Conservation (phyloP, 1,140 invertebrate species). For the Nasonia vitripennis region DNA sequence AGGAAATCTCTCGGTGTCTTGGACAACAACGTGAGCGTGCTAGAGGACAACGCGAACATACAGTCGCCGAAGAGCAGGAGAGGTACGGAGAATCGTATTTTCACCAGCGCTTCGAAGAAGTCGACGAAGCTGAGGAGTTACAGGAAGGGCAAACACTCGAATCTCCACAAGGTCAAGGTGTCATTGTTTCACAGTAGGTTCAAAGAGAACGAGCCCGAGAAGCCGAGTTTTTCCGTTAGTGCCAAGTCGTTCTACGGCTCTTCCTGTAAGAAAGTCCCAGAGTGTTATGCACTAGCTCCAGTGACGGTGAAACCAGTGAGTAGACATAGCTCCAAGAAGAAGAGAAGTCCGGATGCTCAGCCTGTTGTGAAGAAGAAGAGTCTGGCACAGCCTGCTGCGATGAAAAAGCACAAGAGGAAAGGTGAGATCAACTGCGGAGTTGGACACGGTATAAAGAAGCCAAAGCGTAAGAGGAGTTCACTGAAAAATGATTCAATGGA, state of each 20-base stretch:
- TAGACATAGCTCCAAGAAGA: not conserved
- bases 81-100: not conserved
- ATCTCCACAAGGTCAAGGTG: not conserved
- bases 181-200: not conserved
- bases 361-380: not conserved
- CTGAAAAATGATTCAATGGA: slow-evolving; percentile 8
- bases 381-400: not conserved
- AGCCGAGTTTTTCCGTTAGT: not conserved
- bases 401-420: not conserved
- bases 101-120: not conserved
- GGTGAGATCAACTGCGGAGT: slow-evolving; percentile 31
- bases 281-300: not conserved
- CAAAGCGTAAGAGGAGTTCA: not conserved
- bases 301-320: not conserved
- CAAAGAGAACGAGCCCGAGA: not conserved
- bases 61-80: not conserved
- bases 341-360: not conserved
- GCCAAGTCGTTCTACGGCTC: slow-evolving; percentile 1
- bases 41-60: not conserved
- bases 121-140: not conserved
- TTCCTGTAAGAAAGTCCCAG: not conserved
- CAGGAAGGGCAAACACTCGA: not conserved
- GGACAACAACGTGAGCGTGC: not conserved
- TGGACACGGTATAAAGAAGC: slow-evolving; percentile 25
- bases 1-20: slow-evolving; percentile 3